Evolutionary conservation across 2,888 invertebrate species (phyloP).

Genomic region (Drosophila koepferae): DNA sequence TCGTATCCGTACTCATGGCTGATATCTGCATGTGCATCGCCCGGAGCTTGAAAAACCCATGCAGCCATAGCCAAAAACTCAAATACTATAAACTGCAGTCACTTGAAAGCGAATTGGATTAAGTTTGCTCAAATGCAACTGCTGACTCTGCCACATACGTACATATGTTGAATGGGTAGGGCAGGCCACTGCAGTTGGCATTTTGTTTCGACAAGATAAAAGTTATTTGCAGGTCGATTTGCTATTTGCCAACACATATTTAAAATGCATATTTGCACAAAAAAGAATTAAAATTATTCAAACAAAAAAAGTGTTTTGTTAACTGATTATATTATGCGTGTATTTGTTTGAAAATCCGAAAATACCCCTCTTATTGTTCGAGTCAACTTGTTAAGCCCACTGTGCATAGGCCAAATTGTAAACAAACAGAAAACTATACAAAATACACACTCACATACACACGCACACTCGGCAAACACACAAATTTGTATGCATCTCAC

Average conservation of each 20-base stretch:
- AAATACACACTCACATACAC: conserved; percentile 37
- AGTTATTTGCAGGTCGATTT: conserved; percentile 5
- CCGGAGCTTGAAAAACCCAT: conserved; percentile 45
- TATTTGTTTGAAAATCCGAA: conserved; percentile 7
- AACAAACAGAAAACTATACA: conserved; percentile 39
- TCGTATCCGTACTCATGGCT: conserved; percentile 17
- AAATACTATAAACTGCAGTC: conserved; percentile 56
- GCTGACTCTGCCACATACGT: conserved; percentile 14
- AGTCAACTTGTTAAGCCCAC: conserved; percentile 22
- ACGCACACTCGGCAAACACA: conserved; percentile 14
- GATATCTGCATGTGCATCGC: conserved; percentile 41
- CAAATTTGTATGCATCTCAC: conserved; percentile 18
- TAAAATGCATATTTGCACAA: neutral
- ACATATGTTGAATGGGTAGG: neutral
- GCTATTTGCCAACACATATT: conserved; percentile 2
- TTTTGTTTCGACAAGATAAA: neutral
- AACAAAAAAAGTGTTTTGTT: neutral
- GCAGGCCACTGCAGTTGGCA: conserved; percentile 3
- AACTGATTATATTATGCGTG: conserved; percentile 12
- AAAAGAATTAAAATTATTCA: neutral
- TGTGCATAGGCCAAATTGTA: conserved; percentile 45
- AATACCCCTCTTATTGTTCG: neutral
- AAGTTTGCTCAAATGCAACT: conserved; percentile 36
- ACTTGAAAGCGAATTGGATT: conserved; percentile 48
- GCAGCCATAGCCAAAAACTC: conserved; percentile 58